A percentile compares a stretch with the other conserved stretches of the same genome.
These are phyloP conservation scores for Sebastes trivittatus DNA, from an alignment of 2,797 vertebrate species.

Conservation along the genomic window DNA sequence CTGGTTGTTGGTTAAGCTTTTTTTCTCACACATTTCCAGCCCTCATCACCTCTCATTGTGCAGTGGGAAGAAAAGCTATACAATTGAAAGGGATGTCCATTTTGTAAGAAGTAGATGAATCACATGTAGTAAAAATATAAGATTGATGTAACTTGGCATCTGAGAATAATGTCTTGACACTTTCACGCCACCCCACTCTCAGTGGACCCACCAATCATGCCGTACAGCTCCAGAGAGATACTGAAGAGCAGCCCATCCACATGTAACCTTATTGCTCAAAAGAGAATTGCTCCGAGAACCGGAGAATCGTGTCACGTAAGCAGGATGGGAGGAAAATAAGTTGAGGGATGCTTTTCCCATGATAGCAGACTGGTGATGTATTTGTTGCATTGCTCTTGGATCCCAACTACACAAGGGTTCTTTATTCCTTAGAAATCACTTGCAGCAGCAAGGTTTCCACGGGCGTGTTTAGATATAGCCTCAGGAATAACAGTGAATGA, in stretches of 20 bases:
- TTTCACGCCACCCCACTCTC: neutral
- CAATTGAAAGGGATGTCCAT: neutral
- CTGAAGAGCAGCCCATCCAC: neutral
- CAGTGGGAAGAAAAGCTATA: neutral
- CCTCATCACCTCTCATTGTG: neutral
- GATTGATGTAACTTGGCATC: conserved; percentile 32
- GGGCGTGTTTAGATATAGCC: neutral
- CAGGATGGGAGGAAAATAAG: neutral
- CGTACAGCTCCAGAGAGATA: neutral
- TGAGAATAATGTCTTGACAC: conserved; percentile 35
- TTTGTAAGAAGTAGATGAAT: neutral
- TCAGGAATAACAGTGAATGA: conserved; percentile 10
- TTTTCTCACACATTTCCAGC: neutral
- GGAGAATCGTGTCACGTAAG: conserved; percentile 1
- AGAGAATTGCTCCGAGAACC: neutral
- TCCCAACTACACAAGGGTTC: neutral
- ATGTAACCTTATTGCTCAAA: neutral
- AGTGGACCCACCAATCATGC: conserved; percentile 10
- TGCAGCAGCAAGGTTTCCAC: neutral
- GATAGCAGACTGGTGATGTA: neutral
- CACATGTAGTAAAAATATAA: conserved; percentile 27
- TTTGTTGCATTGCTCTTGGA: conserved; percentile 21
- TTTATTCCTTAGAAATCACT: conserved; percentile 23
- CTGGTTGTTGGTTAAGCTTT: neutral
- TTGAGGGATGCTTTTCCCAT: conserved; percentile 16